Base-by-base conservation (phyloP, 92 coral and sea anemone species). In the Hydrozoanthus gracilis region DNA sequence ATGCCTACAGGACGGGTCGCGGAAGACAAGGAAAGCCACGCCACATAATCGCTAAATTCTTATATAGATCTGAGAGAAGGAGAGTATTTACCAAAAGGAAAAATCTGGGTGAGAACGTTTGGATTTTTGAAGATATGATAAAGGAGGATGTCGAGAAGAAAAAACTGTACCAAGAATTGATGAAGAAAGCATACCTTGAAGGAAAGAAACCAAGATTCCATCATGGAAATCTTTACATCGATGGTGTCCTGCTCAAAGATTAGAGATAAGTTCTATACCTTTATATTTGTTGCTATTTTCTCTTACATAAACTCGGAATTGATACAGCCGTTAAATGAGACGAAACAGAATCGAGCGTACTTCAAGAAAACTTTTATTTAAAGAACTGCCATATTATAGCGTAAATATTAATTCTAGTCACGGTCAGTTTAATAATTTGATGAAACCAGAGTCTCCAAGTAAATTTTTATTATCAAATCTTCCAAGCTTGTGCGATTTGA, bases 141-240 rank as follows among this genome's bases (percentile, higher is more conserved):
- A 39, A 55, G 84, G 88, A 88, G 16, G 84, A 88, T 49, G 27
- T 78, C n/a, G 58, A 88, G 65, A 82, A 64, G 39, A 88, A 88
- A 65, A 51, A 51, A 45, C 64, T 51, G 56, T 7, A 15, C 7
- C 17, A 17, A 18, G 60, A 76, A 15, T 9, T 76, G 4, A 76
- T 76, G 80, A 51, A 48, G 7, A 47, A 76, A 51, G 65, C 80
- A 0, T 76, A 76, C n/a, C 9, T 51, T 8, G 27, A 46, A 17
- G 80, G 80, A 5, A 50, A 16, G 55, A 76, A 51, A 54, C 78
- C 77, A 3, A 4, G 77, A 1, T 73, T 73, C 14, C 58, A 39
- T 3, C 77, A 39, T 0, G 55, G 77, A 16, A 16, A 35, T 2
- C 55, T 73, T 3, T 73, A 46, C 47, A 73, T 73, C 47, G 77